Evolutionary conservation across 2,888 invertebrate genomes (phyloP), one percentile per base, ranked within the genome.

Genomic region (Nomada lathburiana): DNA sequence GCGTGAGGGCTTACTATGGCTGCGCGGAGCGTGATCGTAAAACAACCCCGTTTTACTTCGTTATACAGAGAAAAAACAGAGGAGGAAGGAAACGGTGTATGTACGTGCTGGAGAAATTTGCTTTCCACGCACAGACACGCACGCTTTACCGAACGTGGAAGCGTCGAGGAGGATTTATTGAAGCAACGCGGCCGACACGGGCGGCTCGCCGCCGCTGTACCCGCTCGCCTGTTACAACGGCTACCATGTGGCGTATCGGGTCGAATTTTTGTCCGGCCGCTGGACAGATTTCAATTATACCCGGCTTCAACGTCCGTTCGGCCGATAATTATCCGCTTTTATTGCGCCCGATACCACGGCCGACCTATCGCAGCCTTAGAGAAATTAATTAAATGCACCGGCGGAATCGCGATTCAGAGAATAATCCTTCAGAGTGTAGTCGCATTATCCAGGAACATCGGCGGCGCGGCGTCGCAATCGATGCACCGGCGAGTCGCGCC

Each of bases 61-160:
- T 72, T 72, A 65, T 2, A 16, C 5, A 2, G 64, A 13, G 44
- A 47, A 59, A 47, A 1, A n/a, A 16, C 9, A 23, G 18, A 44
- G 13, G 44, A 2, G 1, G 50, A 29, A n/a, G 5, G 3, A 53
- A 11, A 23, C 2, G 36, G 23, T 23, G 10, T 18, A 10, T 11
- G 4, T 53, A 13, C 42, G 73, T 57, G 67, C 65, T 76, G 65
- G 76, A 80, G 85, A 85, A 82, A 42, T 71, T 83, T 70, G 55
- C 72, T 75, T 65, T 68, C 80, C 62, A 72, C 76, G 74, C 69
- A 76, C 50, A 57, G 50, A 36, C 68, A 57, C 64, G 75, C 79
- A 69, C 75, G 79, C 64, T 67, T 59, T 50, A 71, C 47, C 47
- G 47, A 29, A 62, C 42, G 52, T n/a, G 36, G 67, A 67, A 63